Percentiles rank a stretch among this genome's conserved stretches.
These are phyloP conservation scores for Phalacrocorax carbo DNA, from an alignment of 2,113 vertebrate species.

Conservation along the genomic window DNA sequence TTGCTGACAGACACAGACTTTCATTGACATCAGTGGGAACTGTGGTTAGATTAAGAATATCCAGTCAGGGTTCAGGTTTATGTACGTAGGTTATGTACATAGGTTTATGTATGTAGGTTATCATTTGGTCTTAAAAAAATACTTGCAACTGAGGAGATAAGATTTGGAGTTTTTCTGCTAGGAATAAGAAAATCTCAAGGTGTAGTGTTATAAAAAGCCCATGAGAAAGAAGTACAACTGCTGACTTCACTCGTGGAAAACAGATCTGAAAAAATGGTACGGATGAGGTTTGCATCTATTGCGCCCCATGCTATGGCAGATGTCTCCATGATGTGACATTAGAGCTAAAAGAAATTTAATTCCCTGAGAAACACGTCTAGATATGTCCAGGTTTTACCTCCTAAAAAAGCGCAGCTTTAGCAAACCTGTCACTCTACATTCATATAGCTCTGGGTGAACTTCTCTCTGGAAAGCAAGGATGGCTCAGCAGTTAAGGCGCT, in stretches of 20 bases:
- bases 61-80: background rate
- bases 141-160: background rate
- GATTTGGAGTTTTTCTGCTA: background rate
- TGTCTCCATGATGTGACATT: background rate
- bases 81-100: background rate
- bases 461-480: background rate
- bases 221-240: constrained; percentile 12
- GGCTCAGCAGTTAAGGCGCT: background rate
- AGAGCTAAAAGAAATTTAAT: constrained; percentile 12
- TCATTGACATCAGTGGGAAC: background rate
- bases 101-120: background rate
- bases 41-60: background rate
- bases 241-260: background rate
- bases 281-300: constrained; percentile 19
- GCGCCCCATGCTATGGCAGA: background rate
- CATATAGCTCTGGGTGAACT: background rate
- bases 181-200: background rate
- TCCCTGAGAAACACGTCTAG: background rate
- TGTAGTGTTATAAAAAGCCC: constrained; percentile 12
- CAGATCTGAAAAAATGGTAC: background rate
- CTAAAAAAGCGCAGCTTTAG: background rate
- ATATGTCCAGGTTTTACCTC: background rate
- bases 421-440: background rate
- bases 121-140: background rate
- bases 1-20: background rate